Evolutionary conservation across 2,113 vertebrate genomes (phyloP), one percentile per base, ranked within the genome.

Genomic region (Arizona elegans): DNA sequence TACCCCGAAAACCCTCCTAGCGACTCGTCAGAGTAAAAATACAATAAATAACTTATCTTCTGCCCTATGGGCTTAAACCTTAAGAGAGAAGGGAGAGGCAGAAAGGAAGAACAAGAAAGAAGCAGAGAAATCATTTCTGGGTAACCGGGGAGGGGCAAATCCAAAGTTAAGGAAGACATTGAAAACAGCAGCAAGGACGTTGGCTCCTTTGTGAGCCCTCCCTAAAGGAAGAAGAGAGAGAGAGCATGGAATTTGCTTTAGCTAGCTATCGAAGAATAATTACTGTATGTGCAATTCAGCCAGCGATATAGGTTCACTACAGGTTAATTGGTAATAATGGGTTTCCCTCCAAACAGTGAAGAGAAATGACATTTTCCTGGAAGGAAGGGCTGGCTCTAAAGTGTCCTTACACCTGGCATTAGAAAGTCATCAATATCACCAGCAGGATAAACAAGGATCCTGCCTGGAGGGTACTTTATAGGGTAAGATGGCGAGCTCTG

Each of bases 291-390:
- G 97, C 97, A 96, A 97, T 98, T 97, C 97, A 97, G 97, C 96
- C 95, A 98, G 97, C 97, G 97, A 98, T 97, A 94, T 94, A 97
- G 96, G 98, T 98, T 98, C 98, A 97, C 94, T 91, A 96, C 97
- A 98, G 98, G 98, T 98, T 98, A 98, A 99, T 98, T 98, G 97
- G 97, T 97, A 98, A 97, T 98, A 98, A 97, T 98, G 97, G 97
- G 95, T 98, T 98, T 98, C 97, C 97, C 97, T 98, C 96, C 97
- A 97, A 98, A 97, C 94, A 88, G 91, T 96, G 97, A 97, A 97
- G 56, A 56, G n/a, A 93, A 98, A 97, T 97, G 96, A 96, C 97
- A 97, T 98, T 97, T 97, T 95, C 95, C 95, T 19, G 88, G 95
- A 95, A 93, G 95, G 94, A 96, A 24, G 94, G 86, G 92, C 94